phyloP scores from a whole-genome alignment of 2,113 vertebrate genomes.

The Chionodraco myersi region DNA sequence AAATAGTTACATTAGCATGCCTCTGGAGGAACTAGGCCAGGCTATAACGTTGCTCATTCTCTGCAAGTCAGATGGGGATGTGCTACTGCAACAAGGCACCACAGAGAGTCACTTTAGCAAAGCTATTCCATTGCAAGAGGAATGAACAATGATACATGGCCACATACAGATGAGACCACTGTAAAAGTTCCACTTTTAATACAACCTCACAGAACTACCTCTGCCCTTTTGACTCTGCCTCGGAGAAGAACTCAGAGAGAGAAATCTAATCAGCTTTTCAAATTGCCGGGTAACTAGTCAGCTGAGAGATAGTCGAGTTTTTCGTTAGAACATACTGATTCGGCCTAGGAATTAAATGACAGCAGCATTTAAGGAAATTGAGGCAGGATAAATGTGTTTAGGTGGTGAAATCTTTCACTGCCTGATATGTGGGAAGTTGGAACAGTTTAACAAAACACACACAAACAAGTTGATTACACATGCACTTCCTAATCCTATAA shows the following conservation, averaged over 20 bases:
- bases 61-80: constrained; percentile 63
- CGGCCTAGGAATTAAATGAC: constrained; percentile 32
- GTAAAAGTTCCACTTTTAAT: constrained; percentile 65
- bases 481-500: background rate
- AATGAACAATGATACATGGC: constrained; percentile 51
- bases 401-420: background rate
- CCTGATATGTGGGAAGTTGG: constrained; percentile 4
- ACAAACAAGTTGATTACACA: background rate
- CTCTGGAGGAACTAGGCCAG: constrained; percentile 65
- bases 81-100: constrained; percentile 52
- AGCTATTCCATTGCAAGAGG: constrained; percentile 44
- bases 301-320: constrained; percentile 29
- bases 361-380: constrained; percentile 35
- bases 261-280: background rate
- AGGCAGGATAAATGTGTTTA: constrained; percentile 23
- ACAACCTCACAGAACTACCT: constrained; percentile 33
- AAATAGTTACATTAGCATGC: constrained; percentile 78
- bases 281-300: constrained; percentile 33
- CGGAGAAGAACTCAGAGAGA: background rate
- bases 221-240: constrained; percentile 36
- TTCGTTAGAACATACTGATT: constrained; percentile 16
- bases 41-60: constrained; percentile 73
- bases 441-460: background rate
- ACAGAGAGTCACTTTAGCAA: constrained; percentile 55
- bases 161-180: constrained; percentile 37